Evolutionary conservation across 2,797 vertebrate genomes (phyloP), one percentile per base, ranked within the genome.

Genomic region (Amblyraja radiata): DNA sequence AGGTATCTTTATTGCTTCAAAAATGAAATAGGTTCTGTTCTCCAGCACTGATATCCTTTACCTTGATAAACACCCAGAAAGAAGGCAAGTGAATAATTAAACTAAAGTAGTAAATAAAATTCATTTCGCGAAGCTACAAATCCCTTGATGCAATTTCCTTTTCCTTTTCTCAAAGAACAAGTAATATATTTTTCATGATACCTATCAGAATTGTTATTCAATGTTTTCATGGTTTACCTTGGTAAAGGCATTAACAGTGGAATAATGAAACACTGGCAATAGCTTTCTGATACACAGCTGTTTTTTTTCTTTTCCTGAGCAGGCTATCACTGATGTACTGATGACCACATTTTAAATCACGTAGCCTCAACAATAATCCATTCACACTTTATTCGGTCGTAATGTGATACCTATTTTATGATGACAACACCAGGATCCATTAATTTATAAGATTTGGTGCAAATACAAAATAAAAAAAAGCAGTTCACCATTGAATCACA

Each of bases 231-330:
- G 63, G 2, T 86, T 86, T 90, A 90, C 63, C 63, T 36, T 90
- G 88, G 88, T 90, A 4, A 90, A 18, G 86, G 65, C 18, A 9
- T 90, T 90, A 90, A 90, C 88, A 71, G 88, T 39, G 65, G 88
- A 90, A 90, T 68, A 90, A 90, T 90, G 68, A 91, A 73, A 92
- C 23, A 92, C 2, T 28, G 25, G 28, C 86, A 76, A 76, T 14
- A 28, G 68, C 36, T 74, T 74, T 91, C 68, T 18, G 13, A 91
- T 39, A 46, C 23, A 91, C 1, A 10, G 68, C 88, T 68, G 39
- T 54, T 54, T 92, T 76, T 32, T 39, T 39, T 25, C n/a, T 54
- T 76, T 76, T 39, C 39, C 25, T 71, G 88, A 73, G 68, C 9
- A 65, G n/a, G 84, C 84, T 63, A 32, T 65, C n/a, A 32, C 25